These are phyloP conservation scores for Elysia crispata DNA, from an alignment of 2,888 invertebrate genomes.

Conservation along the genomic window DNA sequence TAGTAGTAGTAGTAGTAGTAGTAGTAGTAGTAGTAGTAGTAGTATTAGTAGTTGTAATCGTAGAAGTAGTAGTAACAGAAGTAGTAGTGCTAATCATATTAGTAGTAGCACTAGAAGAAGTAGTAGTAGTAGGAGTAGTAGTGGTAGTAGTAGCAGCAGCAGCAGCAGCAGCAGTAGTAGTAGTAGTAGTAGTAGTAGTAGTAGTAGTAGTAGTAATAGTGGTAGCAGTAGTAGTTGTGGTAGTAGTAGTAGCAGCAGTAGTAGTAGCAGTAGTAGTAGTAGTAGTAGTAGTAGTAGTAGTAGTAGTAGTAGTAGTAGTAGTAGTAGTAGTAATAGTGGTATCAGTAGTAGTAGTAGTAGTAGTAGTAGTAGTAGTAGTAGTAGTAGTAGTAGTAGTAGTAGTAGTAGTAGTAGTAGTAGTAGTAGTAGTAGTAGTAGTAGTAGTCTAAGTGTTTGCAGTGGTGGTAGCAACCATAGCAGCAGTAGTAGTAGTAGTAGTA, in stretches of 20 bases:
- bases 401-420: conserved; percentile 20
- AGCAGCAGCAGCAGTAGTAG: conserved; percentile 11
- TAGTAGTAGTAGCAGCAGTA: no score
- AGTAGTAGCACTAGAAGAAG: no score
- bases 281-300: conserved; percentile 17
- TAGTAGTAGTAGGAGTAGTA: no score
- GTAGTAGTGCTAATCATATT: no score
- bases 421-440: no score
- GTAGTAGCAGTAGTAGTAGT: conserved; percentile 12
- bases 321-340: no score
- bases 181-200: conserved; percentile 19
- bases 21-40: conserved; percentile 19
- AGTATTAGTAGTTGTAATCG: no score
- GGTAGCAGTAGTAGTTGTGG: no score
- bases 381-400: background rate
- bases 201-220: background rate
- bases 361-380: conserved; percentile 18
- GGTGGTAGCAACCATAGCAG: background rate
- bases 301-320: conserved; percentile 20
- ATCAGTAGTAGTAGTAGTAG: no score
- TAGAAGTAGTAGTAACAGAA: no score
- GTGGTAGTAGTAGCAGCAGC: conserved; percentile 12
- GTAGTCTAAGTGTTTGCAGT: no score
- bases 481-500: conserved; percentile 2
- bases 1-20: conserved; percentile 14